These are phyloP conservation scores for Myodes glareolus DNA, from an alignment of 2,113 vertebrate species.

Conservation along the genomic window DNA sequence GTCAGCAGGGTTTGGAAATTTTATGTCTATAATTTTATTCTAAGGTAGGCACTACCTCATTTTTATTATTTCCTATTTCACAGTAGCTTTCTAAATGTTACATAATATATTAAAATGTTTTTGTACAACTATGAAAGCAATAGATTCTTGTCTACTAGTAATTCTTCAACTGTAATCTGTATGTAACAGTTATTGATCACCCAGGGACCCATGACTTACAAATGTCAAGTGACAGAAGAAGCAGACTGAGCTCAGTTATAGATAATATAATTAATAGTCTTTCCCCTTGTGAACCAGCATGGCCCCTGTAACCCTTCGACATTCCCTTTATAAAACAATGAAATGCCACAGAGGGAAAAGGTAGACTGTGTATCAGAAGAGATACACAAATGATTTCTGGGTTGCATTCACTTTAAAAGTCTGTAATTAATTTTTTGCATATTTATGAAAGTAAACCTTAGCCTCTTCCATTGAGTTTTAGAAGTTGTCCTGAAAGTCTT, in stretches of 20 bases:
- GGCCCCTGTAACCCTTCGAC: neutral
- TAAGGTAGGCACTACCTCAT: neutral
- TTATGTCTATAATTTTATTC: neutral
- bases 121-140: neutral
- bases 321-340: constrained; percentile 37
- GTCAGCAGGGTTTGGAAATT: neutral
- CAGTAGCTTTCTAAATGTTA: neutral
- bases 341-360: neutral
- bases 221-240: neutral
- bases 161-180: neutral
- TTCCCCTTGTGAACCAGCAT: neutral
- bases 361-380: neutral
- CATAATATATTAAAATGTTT: neutral
- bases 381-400: constrained; percentile 20
- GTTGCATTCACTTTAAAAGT: neutral
- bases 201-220: neutral
- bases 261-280: neutral
- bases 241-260: neutral
- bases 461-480: constrained; percentile 35
- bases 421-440: neutral
- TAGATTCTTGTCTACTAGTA: neutral
- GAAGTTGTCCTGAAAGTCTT: neutral
- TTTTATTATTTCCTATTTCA: neutral
- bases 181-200: neutral
- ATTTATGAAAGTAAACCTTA: constrained; percentile 20